phyloP scores from a whole-genome alignment of 2,113 vertebrate species.

The Python bivittatus region DNA sequence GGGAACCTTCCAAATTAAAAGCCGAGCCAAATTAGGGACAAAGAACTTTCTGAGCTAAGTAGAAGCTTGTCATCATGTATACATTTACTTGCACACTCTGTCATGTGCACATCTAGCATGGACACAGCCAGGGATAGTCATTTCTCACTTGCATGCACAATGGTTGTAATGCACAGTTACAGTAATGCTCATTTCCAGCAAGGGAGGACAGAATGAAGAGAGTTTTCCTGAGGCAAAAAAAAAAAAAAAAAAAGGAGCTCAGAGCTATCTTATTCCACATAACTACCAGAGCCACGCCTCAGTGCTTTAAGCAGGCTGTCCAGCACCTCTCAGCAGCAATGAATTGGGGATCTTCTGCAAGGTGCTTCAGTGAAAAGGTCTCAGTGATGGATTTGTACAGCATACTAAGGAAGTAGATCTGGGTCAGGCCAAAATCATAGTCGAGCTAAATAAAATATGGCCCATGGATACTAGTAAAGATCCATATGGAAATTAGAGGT shows the following conservation, averaged over 20 bases:
- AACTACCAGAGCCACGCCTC: not conserved
- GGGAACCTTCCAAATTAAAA: not conserved
- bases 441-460: conserved; percentile 1
- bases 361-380: not conserved
- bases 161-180: not conserved
- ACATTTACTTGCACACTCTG: not conserved
- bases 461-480: not conserved
- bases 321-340: not conserved
- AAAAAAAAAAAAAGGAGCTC: not conserved
- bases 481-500: not conserved
- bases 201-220: not conserved
- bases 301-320: not conserved
- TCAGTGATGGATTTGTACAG: not conserved
- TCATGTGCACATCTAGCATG: not conserved
- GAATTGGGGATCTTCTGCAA: not conserved
- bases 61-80: not conserved
- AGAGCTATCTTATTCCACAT: too few relatives aligned
- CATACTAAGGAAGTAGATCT: not conserved
- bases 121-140: not conserved
- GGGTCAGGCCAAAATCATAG: not conserved
- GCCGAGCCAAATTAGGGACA: not conserved
- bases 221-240: not conserved
- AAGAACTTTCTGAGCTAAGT: not conserved
- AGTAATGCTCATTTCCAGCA: not conserved
- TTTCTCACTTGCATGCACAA: not conserved